Base-by-base conservation (phyloP, 1,140 invertebrate species). In the Trissolcus basalis region DNA sequence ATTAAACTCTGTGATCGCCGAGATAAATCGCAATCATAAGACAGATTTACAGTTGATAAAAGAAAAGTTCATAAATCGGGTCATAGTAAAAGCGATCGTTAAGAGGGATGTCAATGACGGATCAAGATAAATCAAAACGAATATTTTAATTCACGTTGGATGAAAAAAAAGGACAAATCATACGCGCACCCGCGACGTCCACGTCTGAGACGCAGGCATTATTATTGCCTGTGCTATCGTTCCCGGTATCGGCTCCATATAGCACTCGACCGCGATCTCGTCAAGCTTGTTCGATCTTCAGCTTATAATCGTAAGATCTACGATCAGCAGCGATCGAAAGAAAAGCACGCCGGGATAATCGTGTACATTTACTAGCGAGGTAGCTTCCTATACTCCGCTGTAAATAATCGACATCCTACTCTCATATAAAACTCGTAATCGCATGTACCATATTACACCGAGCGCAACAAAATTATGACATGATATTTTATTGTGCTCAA, bases 401-500 rank as follows among this genome's bases (percentile, higher is more conserved):
- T 77, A 77, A 77, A 77, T 71, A 77, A 77, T 77, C 74, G 58
- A 72, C 74, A 68, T 77, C 74, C 68, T 56, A 68, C 48, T 71
- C 48, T 71, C 74, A 51, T 61, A 72, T 68, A 67, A 72, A 68
- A 71, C 73, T 54, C 60, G 60, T 70, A 70, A 77, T 77, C 74
- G 54, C 50, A 19, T 61, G 61, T 76, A 65, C 64, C 59, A 69
- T 60, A 76, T 65, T 70, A 55, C 60, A 54, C 45, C 0, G 16
- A 19, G 35, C 54, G 54, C 54, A 27, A 6, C 19, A 27, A 68
- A 68, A 68, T 75, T 76, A 64, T 70, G 67, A 65, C 61, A 67
- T 71, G 72, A 64, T 65, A 69, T 75, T 69, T 75, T 64, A 75
- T 69, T 64, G 36, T 53, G 64, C 51, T 59, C 54, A 69, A 53